Conservation (phyloP, 2,113 vertebrate genomes). For the Clarias gariepinus region DNA sequence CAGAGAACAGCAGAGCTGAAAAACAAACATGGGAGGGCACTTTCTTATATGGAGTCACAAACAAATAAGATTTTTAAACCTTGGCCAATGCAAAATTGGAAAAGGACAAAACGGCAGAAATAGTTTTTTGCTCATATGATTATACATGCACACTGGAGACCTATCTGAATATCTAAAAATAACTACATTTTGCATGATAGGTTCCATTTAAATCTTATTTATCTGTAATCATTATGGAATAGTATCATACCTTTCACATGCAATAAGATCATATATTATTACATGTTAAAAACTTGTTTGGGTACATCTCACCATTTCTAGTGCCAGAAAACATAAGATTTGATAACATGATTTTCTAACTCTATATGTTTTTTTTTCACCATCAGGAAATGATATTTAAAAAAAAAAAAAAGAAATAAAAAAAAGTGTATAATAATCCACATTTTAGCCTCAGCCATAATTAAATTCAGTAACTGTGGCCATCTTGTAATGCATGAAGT, state of each 20-base stretch:
- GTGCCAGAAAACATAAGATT: conserved; percentile 5
- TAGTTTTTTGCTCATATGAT: too few relatives aligned
- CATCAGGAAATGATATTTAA: background rate
- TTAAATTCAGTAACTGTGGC: background rate
- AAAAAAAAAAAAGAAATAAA: background rate
- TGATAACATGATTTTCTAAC: background rate
- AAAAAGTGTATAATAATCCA: background rate
- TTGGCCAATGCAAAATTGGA: too few relatives aligned
- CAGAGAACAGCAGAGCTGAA: too few relatives aligned
- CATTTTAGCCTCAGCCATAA: background rate
- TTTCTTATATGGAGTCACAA: too few relatives aligned
- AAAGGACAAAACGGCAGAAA: too few relatives aligned
- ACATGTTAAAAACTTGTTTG: background rate
- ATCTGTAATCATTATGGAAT: background rate
- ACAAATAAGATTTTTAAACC: too few relatives aligned
- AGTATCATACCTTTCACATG: background rate
- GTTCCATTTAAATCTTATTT: background rate
- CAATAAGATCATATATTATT: background rate
- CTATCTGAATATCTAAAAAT: too few relatives aligned
- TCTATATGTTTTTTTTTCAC: background rate
- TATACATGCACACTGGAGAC: too few relatives aligned
- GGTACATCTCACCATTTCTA: background rate
- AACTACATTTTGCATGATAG: too few relatives aligned
- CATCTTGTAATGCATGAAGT: conserved; percentile 22
- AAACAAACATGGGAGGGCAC: too few relatives aligned